Evolutionary conservation across 2,797 vertebrate species (phyloP).

Genomic region (Sebastes iracundus): DNA sequence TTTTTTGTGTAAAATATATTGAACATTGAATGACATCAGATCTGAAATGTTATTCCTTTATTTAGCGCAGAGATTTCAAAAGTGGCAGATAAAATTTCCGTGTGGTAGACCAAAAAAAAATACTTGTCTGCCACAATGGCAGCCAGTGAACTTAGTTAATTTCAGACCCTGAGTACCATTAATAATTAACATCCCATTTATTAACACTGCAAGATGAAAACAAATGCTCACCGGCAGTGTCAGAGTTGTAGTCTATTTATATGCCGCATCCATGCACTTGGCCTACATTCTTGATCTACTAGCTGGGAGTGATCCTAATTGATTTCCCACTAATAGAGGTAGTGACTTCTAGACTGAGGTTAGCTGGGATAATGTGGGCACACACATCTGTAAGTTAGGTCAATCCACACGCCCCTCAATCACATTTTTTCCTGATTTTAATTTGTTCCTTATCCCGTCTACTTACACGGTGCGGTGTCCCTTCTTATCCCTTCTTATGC

Average conservation of each 20-base stretch:
- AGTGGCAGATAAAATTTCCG: too few relatives aligned
- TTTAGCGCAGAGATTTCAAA: too few relatives aligned
- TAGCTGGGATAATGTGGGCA: not conserved
- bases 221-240: not conserved
- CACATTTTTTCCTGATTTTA: conserved; percentile 5
- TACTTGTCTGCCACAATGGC: too few relatives aligned
- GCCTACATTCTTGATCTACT: not conserved
- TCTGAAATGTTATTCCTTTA: too few relatives aligned
- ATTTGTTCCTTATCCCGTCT: conserved; percentile 8
- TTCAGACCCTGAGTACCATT: not conserved
- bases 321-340: conserved; percentile 17
- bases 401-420: not conserved
- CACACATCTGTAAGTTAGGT: not conserved
- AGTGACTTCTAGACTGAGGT: conserved; percentile 1
- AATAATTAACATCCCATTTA: not conserved
- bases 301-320: not conserved
- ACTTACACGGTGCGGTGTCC: not conserved
- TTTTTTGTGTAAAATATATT: too few relatives aligned
- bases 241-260: not conserved
- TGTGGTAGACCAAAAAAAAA: too few relatives aligned
- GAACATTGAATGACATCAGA: too few relatives aligned
- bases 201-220: not conserved
- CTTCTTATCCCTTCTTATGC: not conserved
- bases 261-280: not conserved
- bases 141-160: too few relatives aligned